Percentiles rank a stretch among this genome's conserved stretches.
These are phyloP conservation scores for Atethmia centrago DNA, from an alignment of 2,888 invertebrate species.

Conservation along the genomic window DNA sequence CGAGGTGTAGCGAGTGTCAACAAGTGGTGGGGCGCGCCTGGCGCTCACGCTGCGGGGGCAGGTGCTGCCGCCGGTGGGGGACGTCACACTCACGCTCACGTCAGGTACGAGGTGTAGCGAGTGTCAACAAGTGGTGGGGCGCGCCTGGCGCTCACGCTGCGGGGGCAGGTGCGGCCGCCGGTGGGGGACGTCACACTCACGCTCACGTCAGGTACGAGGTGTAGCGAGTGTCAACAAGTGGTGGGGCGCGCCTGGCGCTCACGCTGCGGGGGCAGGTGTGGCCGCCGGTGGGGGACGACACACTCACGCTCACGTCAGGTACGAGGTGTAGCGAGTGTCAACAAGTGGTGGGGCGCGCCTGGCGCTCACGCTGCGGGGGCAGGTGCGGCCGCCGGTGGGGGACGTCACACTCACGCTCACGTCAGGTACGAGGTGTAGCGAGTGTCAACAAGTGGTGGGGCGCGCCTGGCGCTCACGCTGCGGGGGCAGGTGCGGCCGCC, in stretches of 20 bases:
- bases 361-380: slow-evolving; percentile 93
- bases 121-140: too few species aligned
- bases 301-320: slow-evolving; percentile 85
- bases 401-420: slow-evolving; percentile 90
- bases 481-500: slow-evolving; percentile 92
- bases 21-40: too few species aligned
- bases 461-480: slow-evolving; percentile 92
- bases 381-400: slow-evolving; percentile 92
- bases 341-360: too few species aligned
- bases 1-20: too few species aligned
- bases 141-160: slow-evolving; percentile 91
- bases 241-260: slow-evolving; percentile 92
- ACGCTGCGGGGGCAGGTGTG: slow-evolving; percentile 91
- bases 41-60: slow-evolving; percentile 93
- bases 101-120: slow-evolving; percentile 36
- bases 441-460: too few species aligned
- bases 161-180: slow-evolving; percentile 92
- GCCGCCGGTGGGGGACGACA: slow-evolving; percentile 92
- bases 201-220: slow-evolving; percentile 71
- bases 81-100: slow-evolving; percentile 89
- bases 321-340: too few species aligned
- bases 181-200: slow-evolving; percentile 91
- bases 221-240: too few species aligned
- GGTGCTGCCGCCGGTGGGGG: slow-evolving; percentile 92
- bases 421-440: slow-evolving; percentile 33